These are phyloP conservation scores for Thunnus albacares DNA, from an alignment of 2,797 vertebrate genomes.

Conservation along the genomic window DNA sequence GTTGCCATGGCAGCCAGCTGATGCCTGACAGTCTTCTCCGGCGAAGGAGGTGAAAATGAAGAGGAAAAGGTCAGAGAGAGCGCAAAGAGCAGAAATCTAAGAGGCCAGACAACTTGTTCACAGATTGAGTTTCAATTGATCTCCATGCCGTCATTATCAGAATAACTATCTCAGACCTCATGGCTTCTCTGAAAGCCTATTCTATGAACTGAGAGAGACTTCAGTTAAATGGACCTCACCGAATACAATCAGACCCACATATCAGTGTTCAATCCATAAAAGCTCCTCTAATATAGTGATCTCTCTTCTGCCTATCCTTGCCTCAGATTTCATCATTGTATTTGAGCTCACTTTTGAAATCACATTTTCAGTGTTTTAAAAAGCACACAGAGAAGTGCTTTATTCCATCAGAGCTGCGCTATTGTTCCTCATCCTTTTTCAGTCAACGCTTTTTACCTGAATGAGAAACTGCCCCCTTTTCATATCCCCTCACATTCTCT, in stretches of 20 bases:
- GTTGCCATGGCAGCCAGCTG: constrained; percentile 69
- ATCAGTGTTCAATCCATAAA: constrained; percentile 62
- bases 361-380: constrained; percentile 54
- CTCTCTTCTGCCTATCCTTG: constrained; percentile 56
- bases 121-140: constrained; percentile 81
- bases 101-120: constrained; percentile 57
- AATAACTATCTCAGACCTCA: constrained; percentile 63
- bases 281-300: constrained; percentile 64
- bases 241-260: constrained; percentile 61
- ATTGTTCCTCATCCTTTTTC: constrained; percentile 64
- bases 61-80: constrained; percentile 40
- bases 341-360: constrained; percentile 62
- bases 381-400: constrained; percentile 55
- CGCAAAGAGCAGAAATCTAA: constrained; percentile 9
- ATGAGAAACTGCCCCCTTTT: constrained; percentile 74
- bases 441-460: constrained; percentile 74
- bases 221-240: constrained; percentile 58
- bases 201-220: constrained; percentile 56
- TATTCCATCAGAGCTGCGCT: constrained; percentile 52
- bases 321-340: constrained; percentile 75
- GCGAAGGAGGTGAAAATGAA: constrained; percentile 23
- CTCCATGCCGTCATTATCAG: constrained; percentile 60
- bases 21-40: constrained; percentile 43
- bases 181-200: constrained; percentile 68
- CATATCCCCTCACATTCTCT: constrained; percentile 66